Base-by-base conservation (phyloP, 2,888 invertebrate genomes). In the Andrena minutula region DNA sequence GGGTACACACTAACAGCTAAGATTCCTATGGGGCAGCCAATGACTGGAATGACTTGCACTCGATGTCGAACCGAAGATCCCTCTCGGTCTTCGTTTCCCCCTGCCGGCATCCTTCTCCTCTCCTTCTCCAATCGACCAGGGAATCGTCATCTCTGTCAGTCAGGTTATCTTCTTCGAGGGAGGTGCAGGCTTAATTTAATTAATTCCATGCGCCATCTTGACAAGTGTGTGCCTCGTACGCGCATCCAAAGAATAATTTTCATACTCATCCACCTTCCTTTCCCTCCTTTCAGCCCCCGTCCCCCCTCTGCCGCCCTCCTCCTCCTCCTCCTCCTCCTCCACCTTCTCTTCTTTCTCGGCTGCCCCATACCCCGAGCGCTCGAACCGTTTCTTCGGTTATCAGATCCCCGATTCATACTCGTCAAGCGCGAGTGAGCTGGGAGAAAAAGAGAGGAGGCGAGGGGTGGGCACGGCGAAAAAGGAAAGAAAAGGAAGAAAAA, bases 31-130 rank as follows among this genome's bases (percentile, higher is more conserved):
- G 92, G 91, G 93, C 92, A 91, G 88, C 92, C 92, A 91, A 92
- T 93, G 92, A 93, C 92, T 92, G 92, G 93, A 92, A 93, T 93
- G 93, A 93, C 93, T 93, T 93, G 93, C 93, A 93, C 90, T 90
- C 89, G 91, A 92, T 92, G 91, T 92, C 92, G 91, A 92, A 92
- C 90, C 89, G 88, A 89, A 86, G 88, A 90, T 91, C 91, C 90
- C 84, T 89, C 89, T 85, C 86, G 84, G 82, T 85, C 89, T 86
- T 87, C 84, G 76, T 70, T 75, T 75, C 74, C 64, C 70, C 41
- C 81, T 61, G 28, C 64, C 75, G 47, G 51, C 47, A n/a, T 78
- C 80, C n/a, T 30, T 60, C 53, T 71, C 69, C 74, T 65, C 71
- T 74, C 83, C 64, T 72, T 58, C 73, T 74, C 61, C 80, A 75